Percentiles rank a stretch among this genome's conserved stretches.
Conservation (phyloP, 2,113 vertebrate species). For the Tachysurus vachellii region DNA sequence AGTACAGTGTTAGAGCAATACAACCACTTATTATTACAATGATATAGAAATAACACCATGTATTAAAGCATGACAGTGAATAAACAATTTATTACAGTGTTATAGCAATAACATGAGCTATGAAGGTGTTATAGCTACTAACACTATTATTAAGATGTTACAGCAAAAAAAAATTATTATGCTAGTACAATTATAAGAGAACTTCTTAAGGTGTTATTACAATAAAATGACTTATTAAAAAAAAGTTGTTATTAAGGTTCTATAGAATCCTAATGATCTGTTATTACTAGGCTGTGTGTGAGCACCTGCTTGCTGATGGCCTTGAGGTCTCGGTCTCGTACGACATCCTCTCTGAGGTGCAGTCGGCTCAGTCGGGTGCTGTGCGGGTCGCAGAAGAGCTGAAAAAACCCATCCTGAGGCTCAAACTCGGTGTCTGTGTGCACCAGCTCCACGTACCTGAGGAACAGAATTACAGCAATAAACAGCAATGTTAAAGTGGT, state of each 20-base stretch:
- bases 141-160: neutral
- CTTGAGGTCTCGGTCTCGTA: conserved; percentile 91
- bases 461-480: neutral
- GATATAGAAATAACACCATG: neutral
- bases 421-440: conserved; percentile 90
- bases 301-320: conserved; percentile 91
- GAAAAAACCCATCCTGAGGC: conserved; percentile 91
- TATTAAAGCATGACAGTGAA: neutral
- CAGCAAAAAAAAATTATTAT: neutral
- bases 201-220: neutral
- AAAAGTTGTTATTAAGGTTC: neutral
- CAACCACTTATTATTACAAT: neutral
- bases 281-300: too few species aligned
- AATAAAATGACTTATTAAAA: neutral
- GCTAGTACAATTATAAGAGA: neutral
- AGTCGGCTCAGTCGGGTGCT: conserved; percentile 91
- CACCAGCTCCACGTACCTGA: conserved; percentile 92
- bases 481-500: neutral
- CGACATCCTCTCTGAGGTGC: conserved; percentile 86
- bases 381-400: conserved; percentile 90
- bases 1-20: too few species aligned
- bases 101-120: neutral
- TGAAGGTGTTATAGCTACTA: neutral
- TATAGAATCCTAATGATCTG: neutral
- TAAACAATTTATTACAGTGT: neutral